These are phyloP conservation scores for Asteroscopus sphinx DNA, from an alignment of 2,888 invertebrate genomes.

Conservation along the genomic window DNA sequence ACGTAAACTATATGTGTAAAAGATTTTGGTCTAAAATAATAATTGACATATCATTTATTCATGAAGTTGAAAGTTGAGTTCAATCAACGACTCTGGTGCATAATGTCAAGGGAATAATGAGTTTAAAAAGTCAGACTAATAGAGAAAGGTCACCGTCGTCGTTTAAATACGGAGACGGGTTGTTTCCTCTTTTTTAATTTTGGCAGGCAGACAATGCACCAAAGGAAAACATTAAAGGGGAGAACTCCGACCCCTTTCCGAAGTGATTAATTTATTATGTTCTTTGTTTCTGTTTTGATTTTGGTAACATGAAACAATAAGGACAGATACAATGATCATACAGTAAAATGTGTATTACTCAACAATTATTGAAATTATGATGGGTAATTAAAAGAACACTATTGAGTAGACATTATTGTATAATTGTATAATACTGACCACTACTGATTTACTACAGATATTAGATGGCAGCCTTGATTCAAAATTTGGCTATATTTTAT, in stretches of 20 bases:
- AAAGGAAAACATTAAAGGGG: slow-evolving; percentile 87
- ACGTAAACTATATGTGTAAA: too few relatives aligned
- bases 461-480: too few relatives aligned
- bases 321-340: slow-evolving; percentile 28
- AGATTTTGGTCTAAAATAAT: too few relatives aligned
- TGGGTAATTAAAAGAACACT: too few relatives aligned
- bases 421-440: too few relatives aligned
- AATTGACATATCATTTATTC: too few relatives aligned
- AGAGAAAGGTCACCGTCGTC: slow-evolving; percentile 79
- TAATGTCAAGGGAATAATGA: slow-evolving; percentile 36
- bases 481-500: too few relatives aligned
- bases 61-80: too few relatives aligned
- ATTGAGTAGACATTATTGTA: too few relatives aligned
- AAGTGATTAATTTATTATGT: slow-evolving; percentile 89
- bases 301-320: slow-evolving; percentile 69
- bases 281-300: slow-evolving; percentile 88
- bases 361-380: too few relatives aligned
- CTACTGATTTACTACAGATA: too few relatives aligned
- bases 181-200: slow-evolving; percentile 87
- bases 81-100: not conserved
- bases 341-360: too few relatives aligned
- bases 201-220: slow-evolving; percentile 86
- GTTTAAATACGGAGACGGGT: slow-evolving; percentile 76
- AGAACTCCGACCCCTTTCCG: slow-evolving; percentile 79
- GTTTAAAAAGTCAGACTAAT: slow-evolving; percentile 54